phyloP scores from a whole-genome alignment of 2,797 vertebrate species.

The Spea hammondii region DNA sequence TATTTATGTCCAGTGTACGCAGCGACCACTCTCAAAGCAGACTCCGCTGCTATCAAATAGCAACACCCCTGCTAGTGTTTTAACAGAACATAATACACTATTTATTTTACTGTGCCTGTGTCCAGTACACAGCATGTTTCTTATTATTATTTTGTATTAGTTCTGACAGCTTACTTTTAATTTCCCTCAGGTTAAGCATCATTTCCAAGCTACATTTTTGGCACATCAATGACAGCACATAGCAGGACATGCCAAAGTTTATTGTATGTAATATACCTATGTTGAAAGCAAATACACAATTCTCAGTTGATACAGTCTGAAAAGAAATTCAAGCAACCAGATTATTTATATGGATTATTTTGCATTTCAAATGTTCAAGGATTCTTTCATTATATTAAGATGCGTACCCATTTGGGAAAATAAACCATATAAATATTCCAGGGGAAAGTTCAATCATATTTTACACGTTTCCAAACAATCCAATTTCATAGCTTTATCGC shows the following conservation, averaged over 20 bases:
- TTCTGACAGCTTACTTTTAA: constrained; percentile 32
- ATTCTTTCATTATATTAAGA: constrained; percentile 7
- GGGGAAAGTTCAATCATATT: neutral
- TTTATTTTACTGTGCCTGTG: constrained; percentile 12
- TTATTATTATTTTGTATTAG: constrained; percentile 21
- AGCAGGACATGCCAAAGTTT: constrained; percentile 9
- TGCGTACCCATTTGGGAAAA: neutral
- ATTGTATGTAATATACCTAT: constrained; percentile 21
- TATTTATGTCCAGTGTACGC: too few species aligned
- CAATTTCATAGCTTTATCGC: neutral
- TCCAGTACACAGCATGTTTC: neutral
- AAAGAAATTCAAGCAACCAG: constrained; percentile 11
- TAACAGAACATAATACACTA: neutral
- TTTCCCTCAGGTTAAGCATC: constrained; percentile 36
- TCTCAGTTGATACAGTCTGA: neutral
- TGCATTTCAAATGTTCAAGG: neutral
- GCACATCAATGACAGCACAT: constrained; percentile 23
- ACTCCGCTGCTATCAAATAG: too few species aligned
- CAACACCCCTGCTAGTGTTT: too few species aligned
- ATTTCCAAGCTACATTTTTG: constrained; percentile 15
- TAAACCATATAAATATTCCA: neutral
- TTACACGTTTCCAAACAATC: constrained; percentile 7
- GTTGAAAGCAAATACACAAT: constrained; percentile 19
- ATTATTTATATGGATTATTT: neutral
- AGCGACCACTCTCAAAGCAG: too few species aligned